Conservation (phyloP, 2,113 vertebrate genomes). For the Lipotes vexillifer region DNA sequence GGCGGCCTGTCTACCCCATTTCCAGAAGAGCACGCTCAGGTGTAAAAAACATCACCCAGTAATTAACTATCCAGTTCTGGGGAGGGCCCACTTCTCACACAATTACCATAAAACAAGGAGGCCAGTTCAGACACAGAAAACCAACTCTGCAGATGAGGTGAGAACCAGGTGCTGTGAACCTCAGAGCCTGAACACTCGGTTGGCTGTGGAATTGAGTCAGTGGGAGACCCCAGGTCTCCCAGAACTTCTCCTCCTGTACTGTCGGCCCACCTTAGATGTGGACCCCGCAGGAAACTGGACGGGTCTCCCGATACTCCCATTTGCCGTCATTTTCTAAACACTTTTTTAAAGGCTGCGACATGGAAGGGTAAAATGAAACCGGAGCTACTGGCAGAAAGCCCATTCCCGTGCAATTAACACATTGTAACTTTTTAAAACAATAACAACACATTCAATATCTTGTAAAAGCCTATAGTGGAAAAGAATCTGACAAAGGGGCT, state of each 20-base stretch:
- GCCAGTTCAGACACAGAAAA: not conserved
- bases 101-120: not conserved
- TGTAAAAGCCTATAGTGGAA: not conserved
- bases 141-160: not conserved
- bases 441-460: not conserved
- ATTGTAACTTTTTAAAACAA: not conserved
- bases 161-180: accelerated
- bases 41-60: not conserved
- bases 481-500: not conserved
- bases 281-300: accelerated
- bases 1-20: not conserved
- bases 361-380: not conserved
- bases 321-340: not conserved
- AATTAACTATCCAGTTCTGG: not conserved
- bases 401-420: not conserved
- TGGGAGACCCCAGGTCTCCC: accelerated
- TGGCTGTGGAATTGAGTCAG: not conserved
- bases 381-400: not conserved
- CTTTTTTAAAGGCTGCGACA: not conserved
- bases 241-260: not conserved
- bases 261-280: not conserved
- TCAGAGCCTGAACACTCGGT: accelerated
- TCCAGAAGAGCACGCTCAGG: not conserved
- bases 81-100: not conserved
- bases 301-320: not conserved